phyloP scores from a whole-genome alignment of 2,113 vertebrate genomes.

The Oreochromis spilurus region DNA sequence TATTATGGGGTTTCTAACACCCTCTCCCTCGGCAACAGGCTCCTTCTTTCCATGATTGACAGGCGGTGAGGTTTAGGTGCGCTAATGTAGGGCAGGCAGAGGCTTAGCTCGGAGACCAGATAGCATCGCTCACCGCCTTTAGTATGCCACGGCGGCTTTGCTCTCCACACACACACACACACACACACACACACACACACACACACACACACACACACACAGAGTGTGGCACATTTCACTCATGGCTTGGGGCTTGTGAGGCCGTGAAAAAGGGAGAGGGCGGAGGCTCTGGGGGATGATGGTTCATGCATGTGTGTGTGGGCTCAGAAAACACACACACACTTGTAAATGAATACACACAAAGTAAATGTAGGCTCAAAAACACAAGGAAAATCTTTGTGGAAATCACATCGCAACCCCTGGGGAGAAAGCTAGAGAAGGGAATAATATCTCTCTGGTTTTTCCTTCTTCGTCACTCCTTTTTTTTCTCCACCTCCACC shows the following conservation, averaged over 20 bases:
- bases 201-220: not conserved
- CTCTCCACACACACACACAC: not conserved
- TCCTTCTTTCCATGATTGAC: slow-evolving; percentile 67
- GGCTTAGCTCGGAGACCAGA: slow-evolving; percentile 67
- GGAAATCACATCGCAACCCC: slow-evolving; percentile 46
- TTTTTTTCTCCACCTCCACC: not conserved
- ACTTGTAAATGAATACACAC: slow-evolving; percentile 7
- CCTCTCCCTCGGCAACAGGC: slow-evolving; percentile 55
- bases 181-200: not conserved
- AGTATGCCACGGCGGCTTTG: slow-evolving; percentile 64
- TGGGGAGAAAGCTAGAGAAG: slow-evolving; percentile 27
- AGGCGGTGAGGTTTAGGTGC: slow-evolving; percentile 64
- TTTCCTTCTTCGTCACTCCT: not conserved
- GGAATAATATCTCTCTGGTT: slow-evolving; percentile 40
- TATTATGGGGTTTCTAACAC: slow-evolving; percentile 58
- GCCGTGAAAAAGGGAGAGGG: slow-evolving; percentile 51
- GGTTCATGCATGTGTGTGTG: slow-evolving; percentile 1
- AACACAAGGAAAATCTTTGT: slow-evolving; percentile 48
- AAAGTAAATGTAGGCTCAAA: slow-evolving; percentile 16
- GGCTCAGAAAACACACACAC: slow-evolving; percentile 8
- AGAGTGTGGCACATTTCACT: slow-evolving; percentile 64
- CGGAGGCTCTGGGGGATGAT: slow-evolving; percentile 29
- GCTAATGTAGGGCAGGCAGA: slow-evolving; percentile 72
- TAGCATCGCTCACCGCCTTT: slow-evolving; percentile 71
- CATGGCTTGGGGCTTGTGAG: slow-evolving; percentile 64